Base-by-base conservation (phyloP, 2,797 vertebrate species). In the Crax fasciolata region DNA sequence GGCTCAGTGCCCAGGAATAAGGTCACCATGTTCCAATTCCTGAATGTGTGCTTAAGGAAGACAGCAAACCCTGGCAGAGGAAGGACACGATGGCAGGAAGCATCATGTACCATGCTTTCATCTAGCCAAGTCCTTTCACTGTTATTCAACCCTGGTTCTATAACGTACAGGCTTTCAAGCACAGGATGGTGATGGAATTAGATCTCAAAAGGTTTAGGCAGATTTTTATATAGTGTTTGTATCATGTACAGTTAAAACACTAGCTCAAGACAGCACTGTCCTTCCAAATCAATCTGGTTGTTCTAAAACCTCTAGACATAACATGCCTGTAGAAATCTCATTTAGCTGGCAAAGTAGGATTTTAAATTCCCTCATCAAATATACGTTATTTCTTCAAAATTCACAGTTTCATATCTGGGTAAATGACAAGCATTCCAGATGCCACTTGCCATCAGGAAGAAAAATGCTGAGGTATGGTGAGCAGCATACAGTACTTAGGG, bases 31-130 rank as follows among this genome's bases (percentile, higher is more conserved):
- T 89, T 96, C 91, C 93, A 96, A 3, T 59, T 94, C 83, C 83
- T 93, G 74, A 71, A 49, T 7, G 16, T 32, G 77, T 84, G 89
- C 87, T 88, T 57, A 43, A 92, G 84, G 83, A 79, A 90, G 87
- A 41, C 85, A 89, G 87, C 83, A 74, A 76, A 78, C 81, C 30
- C 90, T 97, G 95, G 93, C 95, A 90, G 71, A 55, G 73, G 54
- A 43, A 65, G 44, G 46, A 61, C 49, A 21, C 0, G 4, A 61
- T 84, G 77, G 87, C 87, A 84, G 89, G 79, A 93, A 89, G 87
- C 76, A 81, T 43, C 46, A 49, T 2, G 12, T 12, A 30, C 2
- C 72, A 38, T 9, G 39, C 66, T 57, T 62, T n/a, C 68, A 84
- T 66, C 76, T 78, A 41, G 89, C 92, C 73, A 84, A 84, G 35